Base-by-base conservation (phyloP, 2,113 vertebrate species). In the Pedetes capensis region DNA sequence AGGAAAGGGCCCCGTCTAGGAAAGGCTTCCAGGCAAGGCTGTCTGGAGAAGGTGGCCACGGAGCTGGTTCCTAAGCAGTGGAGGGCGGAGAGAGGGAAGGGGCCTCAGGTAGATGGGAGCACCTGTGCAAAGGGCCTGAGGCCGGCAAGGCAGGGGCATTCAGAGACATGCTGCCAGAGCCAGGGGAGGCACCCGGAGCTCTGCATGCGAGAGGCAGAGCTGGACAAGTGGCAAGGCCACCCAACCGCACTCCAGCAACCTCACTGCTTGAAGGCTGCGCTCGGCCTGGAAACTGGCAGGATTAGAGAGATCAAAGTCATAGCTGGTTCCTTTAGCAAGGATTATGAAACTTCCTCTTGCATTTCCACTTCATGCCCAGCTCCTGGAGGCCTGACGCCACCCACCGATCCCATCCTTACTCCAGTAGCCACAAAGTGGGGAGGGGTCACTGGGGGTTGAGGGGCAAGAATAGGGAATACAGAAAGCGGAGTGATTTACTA, bases 241-340 rank as follows among this genome's bases (percentile, higher is more conserved):
- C 8, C 61, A 1, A 14, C 5, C 18, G 17, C 1, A 1, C 69
- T 61, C 51, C n/a, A 61, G n/a, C 39, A 5, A 17, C 59, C 66
- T 66, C 23, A 32, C 32, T 68, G 4, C 8, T 27, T 22, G 57
- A 55, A 81, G 44, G 39, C 68, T 34, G 29, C 2, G 12, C 71
- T 55, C 17, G 0, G 34, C 53, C 86, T 42, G 29, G 63, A 86
- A 22, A 39, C 18, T n/a, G 4, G 13, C 5, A 4, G 34, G 27
- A 71, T 66, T 32, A 47, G 53, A 75, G n/a, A 63, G 6, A n/a
- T 0, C 53, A 20, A 74, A 51, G 39, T 32, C 4, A 2, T 8
- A 34, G 32, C 34, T 32, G 87, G 39, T 22, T 85, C 83, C 29
- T 95, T 72, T 39, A 85, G 74, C 44, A 84, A 88, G n/a, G 74